phyloP scores from a whole-genome alignment of 2,113 vertebrate species.

The Aegithalos caudatus region DNA sequence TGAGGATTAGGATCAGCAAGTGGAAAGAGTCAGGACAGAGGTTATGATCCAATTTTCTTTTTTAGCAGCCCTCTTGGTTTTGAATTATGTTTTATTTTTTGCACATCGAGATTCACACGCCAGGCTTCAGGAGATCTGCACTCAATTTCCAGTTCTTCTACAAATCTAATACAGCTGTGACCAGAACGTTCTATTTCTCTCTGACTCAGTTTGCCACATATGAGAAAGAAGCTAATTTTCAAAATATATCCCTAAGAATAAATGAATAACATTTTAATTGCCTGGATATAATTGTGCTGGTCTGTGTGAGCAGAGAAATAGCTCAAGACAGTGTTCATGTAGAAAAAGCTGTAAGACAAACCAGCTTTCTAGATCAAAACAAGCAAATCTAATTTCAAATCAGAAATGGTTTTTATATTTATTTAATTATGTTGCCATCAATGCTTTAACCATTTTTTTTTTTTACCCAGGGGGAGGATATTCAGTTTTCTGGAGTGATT shows the following conservation, averaged over 20 bases:
- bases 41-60: neutral
- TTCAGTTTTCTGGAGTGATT: neutral
- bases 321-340: neutral
- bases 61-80: neutral
- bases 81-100: neutral
- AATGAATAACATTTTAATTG: neutral
- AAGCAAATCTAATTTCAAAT: neutral
- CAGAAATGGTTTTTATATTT: neutral
- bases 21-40: neutral
- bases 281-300: neutral
- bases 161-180: neutral
- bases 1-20: neutral
- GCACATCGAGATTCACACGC: neutral
- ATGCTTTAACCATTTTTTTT: neutral
- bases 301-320: neutral
- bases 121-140: neutral
- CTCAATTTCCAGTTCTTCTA: neutral
- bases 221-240: neutral
- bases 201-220: neutral
- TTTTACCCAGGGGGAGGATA: neutral
- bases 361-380: neutral
- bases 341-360: neutral
- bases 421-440: conserved; percentile 11
- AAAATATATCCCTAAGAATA: neutral
- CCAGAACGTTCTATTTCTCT: neutral